A percentile compares a stretch with the other conserved stretches of the same genome.
These are phyloP conservation scores for Dasyurus viverrinus DNA, from an alignment of 2,113 vertebrate species.

Conservation along the genomic window DNA sequence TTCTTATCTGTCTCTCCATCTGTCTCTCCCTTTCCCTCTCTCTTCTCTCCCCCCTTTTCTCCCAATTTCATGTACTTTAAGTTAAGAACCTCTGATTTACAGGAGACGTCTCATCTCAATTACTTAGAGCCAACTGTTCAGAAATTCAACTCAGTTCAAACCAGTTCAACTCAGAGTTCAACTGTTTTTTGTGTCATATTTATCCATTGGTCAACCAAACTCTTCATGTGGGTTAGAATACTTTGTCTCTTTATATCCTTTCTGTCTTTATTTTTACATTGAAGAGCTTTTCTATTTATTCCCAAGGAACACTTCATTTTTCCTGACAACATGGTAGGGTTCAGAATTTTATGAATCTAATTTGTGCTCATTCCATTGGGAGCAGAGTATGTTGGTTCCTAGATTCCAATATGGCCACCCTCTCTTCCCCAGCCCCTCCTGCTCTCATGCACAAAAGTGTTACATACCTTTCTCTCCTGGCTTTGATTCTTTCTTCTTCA, in stretches of 20 bases:
- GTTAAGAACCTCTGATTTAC: neutral
- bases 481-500: slow-evolving; percentile 96
- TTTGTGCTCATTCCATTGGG: neutral
- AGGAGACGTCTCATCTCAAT: neutral
- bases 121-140: neutral
- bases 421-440: neutral
- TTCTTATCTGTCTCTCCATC: too few relatives aligned
- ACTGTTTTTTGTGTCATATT: neutral
- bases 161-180: too few relatives aligned
- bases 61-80: neutral
- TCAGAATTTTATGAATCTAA: neutral
- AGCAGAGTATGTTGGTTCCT: neutral
- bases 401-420: neutral
- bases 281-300: neutral
- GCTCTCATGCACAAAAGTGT: neutral
- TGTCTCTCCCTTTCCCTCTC: too few relatives aligned
- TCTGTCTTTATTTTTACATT: neutral
- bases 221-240: neutral
- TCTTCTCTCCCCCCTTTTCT: too few relatives aligned
- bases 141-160: too few relatives aligned
- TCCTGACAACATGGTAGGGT: neutral
- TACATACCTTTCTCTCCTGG: slow-evolving; percentile 91
- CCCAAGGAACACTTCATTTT: neutral
- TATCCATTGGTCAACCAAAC: neutral
- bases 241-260: neutral